A percentile compares a stretch with the other conserved stretches of the same genome.
phyloP scores from a whole-genome alignment of 2,797 vertebrate species.

The Sciurus carolinensis region DNA sequence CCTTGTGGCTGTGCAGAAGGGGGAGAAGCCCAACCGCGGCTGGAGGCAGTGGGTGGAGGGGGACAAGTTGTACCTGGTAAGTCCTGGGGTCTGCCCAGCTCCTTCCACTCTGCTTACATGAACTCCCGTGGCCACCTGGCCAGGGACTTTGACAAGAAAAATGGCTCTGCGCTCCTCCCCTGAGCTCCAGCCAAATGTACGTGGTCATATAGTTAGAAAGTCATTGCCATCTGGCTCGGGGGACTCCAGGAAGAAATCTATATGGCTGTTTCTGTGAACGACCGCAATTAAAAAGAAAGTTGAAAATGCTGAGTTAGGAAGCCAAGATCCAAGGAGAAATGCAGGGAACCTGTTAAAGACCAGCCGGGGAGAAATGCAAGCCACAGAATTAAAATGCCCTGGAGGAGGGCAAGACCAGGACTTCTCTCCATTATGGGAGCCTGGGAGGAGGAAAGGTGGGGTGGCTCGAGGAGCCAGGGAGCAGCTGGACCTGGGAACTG shows the following conservation, averaged over 20 bases:
- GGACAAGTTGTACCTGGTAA: constrained; percentile 95
- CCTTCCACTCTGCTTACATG: not conserved
- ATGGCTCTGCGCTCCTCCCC: not conserved
- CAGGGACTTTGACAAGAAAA: constrained; percentile 51
- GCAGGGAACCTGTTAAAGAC: constrained; percentile 33
- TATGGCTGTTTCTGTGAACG: constrained; percentile 59
- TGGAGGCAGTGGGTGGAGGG: constrained; percentile 98
- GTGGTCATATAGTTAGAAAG: constrained; percentile 72
- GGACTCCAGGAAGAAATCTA: constrained; percentile 71
- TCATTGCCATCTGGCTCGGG: constrained; percentile 67
- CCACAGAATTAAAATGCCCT: not conserved
- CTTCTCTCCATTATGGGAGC: not conserved
- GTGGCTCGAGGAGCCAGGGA: rapidly evolving
- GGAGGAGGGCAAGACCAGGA: not conserved
- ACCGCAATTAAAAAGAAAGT: constrained; percentile 66
- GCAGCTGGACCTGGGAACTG: not conserved
- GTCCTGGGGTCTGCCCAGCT: constrained; percentile 66
- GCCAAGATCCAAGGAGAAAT: constrained; percentile 66
- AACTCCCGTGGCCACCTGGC: not conserved
- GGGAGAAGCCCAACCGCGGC: constrained; percentile 96
- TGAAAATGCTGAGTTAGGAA: constrained; percentile 77
- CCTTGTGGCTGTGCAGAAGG: constrained; percentile 95
- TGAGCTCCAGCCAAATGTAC: constrained; percentile 34
- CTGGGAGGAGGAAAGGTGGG: not conserved
- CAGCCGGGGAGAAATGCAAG: constrained; percentile 70